A percentile compares a stretch with the other conserved stretches of the same genome.
Evolutionary conservation across 2,797 vertebrate species (phyloP).

Genomic region (Coranthus polyacanthus): DNA sequence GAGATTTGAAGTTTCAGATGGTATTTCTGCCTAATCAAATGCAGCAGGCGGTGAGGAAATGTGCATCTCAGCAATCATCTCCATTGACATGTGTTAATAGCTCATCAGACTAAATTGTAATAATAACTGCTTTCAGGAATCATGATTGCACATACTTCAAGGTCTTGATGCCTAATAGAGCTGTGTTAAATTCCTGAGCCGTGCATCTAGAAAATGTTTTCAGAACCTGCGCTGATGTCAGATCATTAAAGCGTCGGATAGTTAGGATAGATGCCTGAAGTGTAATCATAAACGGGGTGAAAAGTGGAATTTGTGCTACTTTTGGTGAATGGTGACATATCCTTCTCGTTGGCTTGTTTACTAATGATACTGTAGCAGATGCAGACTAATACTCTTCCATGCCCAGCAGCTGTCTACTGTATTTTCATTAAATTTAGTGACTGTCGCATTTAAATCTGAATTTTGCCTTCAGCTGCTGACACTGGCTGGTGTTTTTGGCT

Average conservation of each 20-base stretch:
- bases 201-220: constrained; percentile 56
- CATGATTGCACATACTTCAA: constrained; percentile 81
- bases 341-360: constrained; percentile 25
- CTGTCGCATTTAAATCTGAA: constrained; percentile 43
- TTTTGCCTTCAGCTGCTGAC: constrained; percentile 53
- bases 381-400: constrained; percentile 26
- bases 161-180: constrained; percentile 64
- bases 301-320: constrained; percentile 31
- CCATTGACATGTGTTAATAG: constrained; percentile 87
- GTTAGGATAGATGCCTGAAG: constrained; percentile 33
- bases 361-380: constrained; percentile 30
- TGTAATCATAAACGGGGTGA: constrained; percentile 35
- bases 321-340: constrained; percentile 25
- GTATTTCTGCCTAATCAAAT: constrained; percentile 79
- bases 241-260: constrained; percentile 9
- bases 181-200: constrained; percentile 58
- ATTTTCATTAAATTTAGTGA: constrained; percentile 39
- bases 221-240: constrained; percentile 37
- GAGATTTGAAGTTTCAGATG: constrained; percentile 68
- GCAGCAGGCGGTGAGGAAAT: constrained; percentile 86
- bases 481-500: constrained; percentile 60
- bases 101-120: constrained; percentile 88
- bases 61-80: constrained; percentile 85
- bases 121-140: constrained; percentile 85
- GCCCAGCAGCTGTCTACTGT: constrained; percentile 36